Evolutionary conservation across 1,140 invertebrate species (phyloP), one percentile per base, ranked within the genome.

Genomic region (Papilio aristodemus): DNA sequence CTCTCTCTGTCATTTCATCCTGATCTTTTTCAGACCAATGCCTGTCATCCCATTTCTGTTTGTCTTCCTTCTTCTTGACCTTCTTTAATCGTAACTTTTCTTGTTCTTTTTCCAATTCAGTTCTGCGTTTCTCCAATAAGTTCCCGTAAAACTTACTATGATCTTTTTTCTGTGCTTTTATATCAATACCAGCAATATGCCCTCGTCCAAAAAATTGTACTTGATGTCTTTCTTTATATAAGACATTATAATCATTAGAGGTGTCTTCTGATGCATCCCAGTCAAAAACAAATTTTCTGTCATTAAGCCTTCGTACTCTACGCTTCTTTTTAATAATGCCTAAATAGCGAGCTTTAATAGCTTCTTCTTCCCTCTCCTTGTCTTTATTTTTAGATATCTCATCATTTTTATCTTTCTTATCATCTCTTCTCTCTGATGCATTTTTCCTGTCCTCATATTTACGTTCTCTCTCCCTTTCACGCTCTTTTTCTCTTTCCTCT

Each of bases 231-330:
- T 99, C 97, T 89, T 99, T 99, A 80, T 99, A 99, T 2, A 99
- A 92, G 71, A 95, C 94, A 90, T 99, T 99, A 80, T 99, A 99
- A 93, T 99, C 99, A 72, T 96, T 95, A 14, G 97, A 98, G 0
- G 99, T 99, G 80, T 99, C 99, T 90, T 99, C 99, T 0, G 96
- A 95, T 4, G 98, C 98, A 93, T 99, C 99, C 99, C 99, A 99
- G 92, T 99, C 99, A 92, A 99, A 99, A 0, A 99, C 98, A 94
- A 99, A 99, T 92, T 99, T 99, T 4, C 98, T 92, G 84, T 99
- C 99, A 92, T 99, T 99, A 4, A 99, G 91, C 72, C 98, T 93
- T 37, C 99, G 92, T 0, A 99, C 96, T 46, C 97, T 92, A 6
- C 98, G 94, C 83, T 99, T 99, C 84, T 98, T 99, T 82, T 99